A percentile compares a stretch with the other conserved stretches of the same genome.
These are phyloP conservation scores for Echinarachnius parma DNA, from an alignment of 53 echinoderm and acorn worm species.

Conservation along the genomic window DNA sequence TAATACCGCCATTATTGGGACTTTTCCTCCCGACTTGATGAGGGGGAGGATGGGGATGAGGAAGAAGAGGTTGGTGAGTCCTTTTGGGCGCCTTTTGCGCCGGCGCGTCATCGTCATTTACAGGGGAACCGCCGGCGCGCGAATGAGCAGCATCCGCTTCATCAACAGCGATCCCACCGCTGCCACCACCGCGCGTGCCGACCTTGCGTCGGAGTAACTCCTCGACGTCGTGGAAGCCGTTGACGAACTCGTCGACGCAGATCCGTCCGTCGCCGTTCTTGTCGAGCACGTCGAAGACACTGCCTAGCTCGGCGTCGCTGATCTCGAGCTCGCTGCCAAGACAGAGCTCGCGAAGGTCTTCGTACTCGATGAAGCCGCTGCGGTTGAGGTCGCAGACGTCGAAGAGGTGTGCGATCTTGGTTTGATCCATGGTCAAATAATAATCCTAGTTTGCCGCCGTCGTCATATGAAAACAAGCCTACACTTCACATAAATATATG, in stretches of 20 bases:
- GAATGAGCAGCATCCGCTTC: not conserved
- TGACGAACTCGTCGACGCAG: conserved; percentile 65
- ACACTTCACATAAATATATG: too few species aligned
- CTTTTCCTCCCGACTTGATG: too few species aligned
- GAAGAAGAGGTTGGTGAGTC: too few species aligned
- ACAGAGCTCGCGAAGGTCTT: conserved; percentile 83
- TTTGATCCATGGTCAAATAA: conserved; percentile 49
- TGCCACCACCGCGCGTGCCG: not conserved
- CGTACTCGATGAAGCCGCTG: conserved; percentile 91
- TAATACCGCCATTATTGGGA: not conserved
- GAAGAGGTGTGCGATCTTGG: conserved; percentile 73
- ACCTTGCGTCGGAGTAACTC: conserved; percentile 65
- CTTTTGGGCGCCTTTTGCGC: too few species aligned
- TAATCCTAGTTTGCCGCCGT: not conserved
- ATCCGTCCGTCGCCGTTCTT: conserved; percentile 74
- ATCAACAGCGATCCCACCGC: not conserved
- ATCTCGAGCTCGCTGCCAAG: conserved; percentile 86
- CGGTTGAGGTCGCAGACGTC: conserved; percentile 86
- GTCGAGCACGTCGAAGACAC: conserved; percentile 89
- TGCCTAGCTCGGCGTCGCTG: conserved; percentile 64
- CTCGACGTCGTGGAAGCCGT: conserved; percentile 84
- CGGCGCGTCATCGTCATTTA: not conserved
- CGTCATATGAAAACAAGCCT: too few species aligned
- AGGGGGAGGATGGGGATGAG: too few species aligned
- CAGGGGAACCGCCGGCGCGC: not conserved